Base-by-base conservation (phyloP, 2,888 invertebrate species). In the Drosophila subquinaria region DNA sequence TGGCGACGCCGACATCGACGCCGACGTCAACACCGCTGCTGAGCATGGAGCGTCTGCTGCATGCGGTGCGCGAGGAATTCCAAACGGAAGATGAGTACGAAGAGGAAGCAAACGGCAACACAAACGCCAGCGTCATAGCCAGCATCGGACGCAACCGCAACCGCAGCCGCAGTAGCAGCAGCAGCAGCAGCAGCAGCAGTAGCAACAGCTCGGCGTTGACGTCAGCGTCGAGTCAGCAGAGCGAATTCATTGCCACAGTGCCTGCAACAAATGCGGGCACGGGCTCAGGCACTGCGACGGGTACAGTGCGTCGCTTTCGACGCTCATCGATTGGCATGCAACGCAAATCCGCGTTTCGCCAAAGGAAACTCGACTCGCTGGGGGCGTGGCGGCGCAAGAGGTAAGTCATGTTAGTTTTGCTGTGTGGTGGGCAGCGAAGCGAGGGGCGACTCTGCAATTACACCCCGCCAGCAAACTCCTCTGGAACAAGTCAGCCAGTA, bases 261-360 rank as follows among this genome's bases (percentile, higher is more conserved):
- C 23, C 6, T 36, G 61, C 40, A 27, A 17, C 40, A 35, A 40
- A 27, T 40, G 52, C 33, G 3, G 45, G 59, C 6, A 13, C 51
- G 20, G 64, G 60, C 1, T 23, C 23, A 23, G 23, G 27, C 27
- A 27, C 64, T 0, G 52, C 55, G 2, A 36, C 71, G 35, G 64
- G 56, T 4, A 53, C 69, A 15, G 73, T 80, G 42, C 85, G 88
- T 56, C 90, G 83, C 59, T 90, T 89, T 76, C 91, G 92, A 23
- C 88, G 91, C 62, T 91, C 91, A 15, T 91, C 91, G 40, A 88
- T 92, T 77, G 92, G 92, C 65, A 91, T 91, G 83, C 92, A 91
- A 73, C 87, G 92, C 52, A 90, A 91, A 67, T 83, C 91, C 51
- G 92, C 91, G 43, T 92, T 92, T 74, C 92, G 92, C n/a, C 90